Percentiles rank a stretch among this genome's conserved stretches.
phyloP scores from a whole-genome alignment of 2,113 vertebrate genomes.

The Telmatochromis sp. region DNA sequence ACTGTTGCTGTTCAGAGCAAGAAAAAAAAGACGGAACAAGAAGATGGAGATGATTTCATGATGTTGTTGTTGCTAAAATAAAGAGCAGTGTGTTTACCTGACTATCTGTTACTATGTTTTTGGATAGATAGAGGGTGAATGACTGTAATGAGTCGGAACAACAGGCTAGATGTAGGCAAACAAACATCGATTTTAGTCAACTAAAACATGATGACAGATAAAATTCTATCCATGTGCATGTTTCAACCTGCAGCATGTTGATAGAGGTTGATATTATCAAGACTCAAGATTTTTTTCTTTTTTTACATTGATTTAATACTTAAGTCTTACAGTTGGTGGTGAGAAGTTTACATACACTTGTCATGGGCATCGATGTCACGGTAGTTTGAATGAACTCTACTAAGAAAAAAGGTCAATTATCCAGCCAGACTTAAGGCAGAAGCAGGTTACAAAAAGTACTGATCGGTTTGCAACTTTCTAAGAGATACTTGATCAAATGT shows the following conservation, averaged over 20 bases:
- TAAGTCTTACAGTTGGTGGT: neutral
- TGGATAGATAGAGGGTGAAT: neutral
- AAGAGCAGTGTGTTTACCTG: slow-evolving; percentile 70
- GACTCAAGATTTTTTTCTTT: neutral
- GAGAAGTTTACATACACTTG: neutral
- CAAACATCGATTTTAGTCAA: neutral
- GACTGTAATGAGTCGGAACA: neutral
- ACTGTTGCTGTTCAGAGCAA: slow-evolving; percentile 66
- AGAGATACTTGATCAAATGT: neutral
- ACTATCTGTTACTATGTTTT: neutral
- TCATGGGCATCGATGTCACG: neutral
- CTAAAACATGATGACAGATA: neutral
- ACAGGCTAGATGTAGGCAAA: neutral
- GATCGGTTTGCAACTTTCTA: neutral
- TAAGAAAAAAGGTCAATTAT: neutral
- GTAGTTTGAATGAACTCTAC: neutral
- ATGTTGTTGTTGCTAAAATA: slow-evolving; percentile 69
- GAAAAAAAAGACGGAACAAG: slow-evolving; percentile 13
- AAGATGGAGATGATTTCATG: slow-evolving; percentile 46
- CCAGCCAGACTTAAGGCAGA: neutral
- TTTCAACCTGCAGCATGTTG: neutral
- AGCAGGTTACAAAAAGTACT: neutral
- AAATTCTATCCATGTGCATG: neutral
- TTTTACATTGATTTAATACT: neutral
- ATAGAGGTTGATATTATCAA: neutral